Base-by-base conservation (phyloP, 2,888 invertebrate genomes). In the Microctonus hyperodae region DNA sequence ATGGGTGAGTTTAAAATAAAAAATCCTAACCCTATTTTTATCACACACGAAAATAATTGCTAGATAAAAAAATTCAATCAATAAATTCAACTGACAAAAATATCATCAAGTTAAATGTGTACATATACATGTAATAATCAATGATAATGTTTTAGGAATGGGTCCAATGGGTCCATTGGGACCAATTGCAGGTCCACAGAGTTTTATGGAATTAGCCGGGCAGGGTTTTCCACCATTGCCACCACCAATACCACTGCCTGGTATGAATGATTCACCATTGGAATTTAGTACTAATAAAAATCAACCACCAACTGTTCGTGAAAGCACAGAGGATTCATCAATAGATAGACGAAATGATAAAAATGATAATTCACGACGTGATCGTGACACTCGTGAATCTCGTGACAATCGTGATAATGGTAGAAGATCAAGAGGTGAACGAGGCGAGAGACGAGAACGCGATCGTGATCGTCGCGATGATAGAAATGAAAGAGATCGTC, bases 271-370 rank as follows among this genome's bases (percentile, higher is more conserved):
- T 76, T 86, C 85, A 23, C 89, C 90, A 0, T 79, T 90, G 56
- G 89, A 90, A 75, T 90, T 90, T 78, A 89, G 88, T 74, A 86
- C 85, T 44, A 88, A 86, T 73, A 89, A 89, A 77, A 87, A 87
- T 80, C 89, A 87, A 77, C 88, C 87, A 60, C 87, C 88, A 28
- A 86, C 89, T 75, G 86, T 88, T 20, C 80, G 86, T 9, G 79
- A 84, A 61, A 79, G 73, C 33, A 73, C 77, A 0, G 79, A 81
- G 2, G 83, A 82, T 22, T 58, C 60, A 0, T 74, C 68, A 55
- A 75, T 68, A 20, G 82, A 83, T 23, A 78, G 79, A n/a, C 77
- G 81, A 53, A 76, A 65, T 37, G 82, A 84, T 9, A 83, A 85
- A 65, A 79, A 76, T 63, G 79, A 82, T 2, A 83, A 77, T 40